phyloP scores from a whole-genome alignment of 2,888 invertebrate genomes.

The Eulithis testata region DNA sequence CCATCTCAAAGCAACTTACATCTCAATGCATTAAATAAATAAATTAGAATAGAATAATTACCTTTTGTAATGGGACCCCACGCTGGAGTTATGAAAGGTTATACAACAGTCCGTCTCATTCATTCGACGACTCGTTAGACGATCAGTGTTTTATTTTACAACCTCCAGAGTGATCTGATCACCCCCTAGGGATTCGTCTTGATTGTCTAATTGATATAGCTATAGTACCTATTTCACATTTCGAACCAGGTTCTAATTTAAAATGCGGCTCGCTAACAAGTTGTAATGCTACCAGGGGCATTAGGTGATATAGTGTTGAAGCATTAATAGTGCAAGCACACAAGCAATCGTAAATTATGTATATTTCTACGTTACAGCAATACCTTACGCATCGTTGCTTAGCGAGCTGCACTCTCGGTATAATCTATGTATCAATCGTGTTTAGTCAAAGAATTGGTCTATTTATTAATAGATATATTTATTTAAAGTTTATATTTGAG shows the following conservation, averaged over 20 bases:
- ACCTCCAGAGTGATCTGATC: background rate
- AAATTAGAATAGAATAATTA: too few relatives aligned
- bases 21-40: too few relatives aligned
- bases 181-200: too few relatives aligned
- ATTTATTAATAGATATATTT: slow-evolving; percentile 50
- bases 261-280: slow-evolving; percentile 22
- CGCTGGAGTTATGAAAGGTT: too few relatives aligned
- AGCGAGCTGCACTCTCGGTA: slow-evolving; percentile 46
- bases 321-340: slow-evolving; percentile 36
- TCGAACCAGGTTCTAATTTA: slow-evolving; percentile 20
- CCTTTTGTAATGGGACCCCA: too few relatives aligned
- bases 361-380: slow-evolving; percentile 47
- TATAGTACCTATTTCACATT: background rate
- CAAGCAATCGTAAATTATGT: slow-evolving; percentile 43
- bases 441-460: slow-evolving; percentile 52
- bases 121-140: background rate
- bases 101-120: background rate
- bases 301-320: slow-evolving; percentile 30
- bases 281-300: slow-evolving; percentile 27
- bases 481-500: slow-evolving; percentile 48
- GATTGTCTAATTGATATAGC: background rate
- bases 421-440: slow-evolving; percentile 54
- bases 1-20: too few relatives aligned
- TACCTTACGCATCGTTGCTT: slow-evolving; percentile 56
- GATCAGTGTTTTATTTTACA: background rate